Percentiles rank a stretch among this genome's conserved stretches.
Conservation (phyloP, 2,797 vertebrate genomes). For the Anguilla anguilla region DNA sequence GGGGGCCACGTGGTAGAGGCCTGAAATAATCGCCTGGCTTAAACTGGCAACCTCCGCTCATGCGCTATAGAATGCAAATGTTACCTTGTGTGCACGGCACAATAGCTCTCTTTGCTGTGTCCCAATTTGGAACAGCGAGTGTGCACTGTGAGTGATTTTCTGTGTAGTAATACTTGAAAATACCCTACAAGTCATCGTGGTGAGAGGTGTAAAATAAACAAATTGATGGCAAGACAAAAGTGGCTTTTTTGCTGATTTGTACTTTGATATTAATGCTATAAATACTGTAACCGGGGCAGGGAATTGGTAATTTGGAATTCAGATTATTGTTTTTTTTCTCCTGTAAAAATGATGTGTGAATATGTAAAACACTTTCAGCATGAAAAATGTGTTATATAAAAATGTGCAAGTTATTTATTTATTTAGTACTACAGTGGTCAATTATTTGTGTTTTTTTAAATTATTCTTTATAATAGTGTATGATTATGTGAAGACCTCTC, state of each 20-base stretch:
- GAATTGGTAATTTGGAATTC: background rate
- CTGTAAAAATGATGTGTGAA: background rate
- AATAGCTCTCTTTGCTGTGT: background rate
- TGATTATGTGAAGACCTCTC: background rate
- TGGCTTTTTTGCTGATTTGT: background rate
- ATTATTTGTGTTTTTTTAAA: background rate
- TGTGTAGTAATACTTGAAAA: background rate
- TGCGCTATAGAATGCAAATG: constrained; percentile 67
- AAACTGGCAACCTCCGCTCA: constrained; percentile 66
- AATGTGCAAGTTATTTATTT: background rate
- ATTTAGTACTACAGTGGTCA: background rate
- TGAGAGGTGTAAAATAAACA: background rate
- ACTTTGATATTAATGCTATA: background rate
- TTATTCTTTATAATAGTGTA: background rate
- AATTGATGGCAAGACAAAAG: background rate
- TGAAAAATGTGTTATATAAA: background rate
- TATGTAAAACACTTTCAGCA: background rate
- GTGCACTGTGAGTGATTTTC: background rate
- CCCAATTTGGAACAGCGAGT: background rate
- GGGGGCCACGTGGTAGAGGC: constrained; percentile 60
- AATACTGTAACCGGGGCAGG: background rate
- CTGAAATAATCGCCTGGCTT: constrained; percentile 66
- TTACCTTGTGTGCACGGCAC: constrained; percentile 51
- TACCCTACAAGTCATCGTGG: background rate
- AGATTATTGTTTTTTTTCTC: background rate